Percentiles rank a stretch among this genome's conserved stretches.
Evolutionary conservation across 2,888 invertebrate genomes (phyloP).

Genomic region (Criorhina ranunculi): DNA sequence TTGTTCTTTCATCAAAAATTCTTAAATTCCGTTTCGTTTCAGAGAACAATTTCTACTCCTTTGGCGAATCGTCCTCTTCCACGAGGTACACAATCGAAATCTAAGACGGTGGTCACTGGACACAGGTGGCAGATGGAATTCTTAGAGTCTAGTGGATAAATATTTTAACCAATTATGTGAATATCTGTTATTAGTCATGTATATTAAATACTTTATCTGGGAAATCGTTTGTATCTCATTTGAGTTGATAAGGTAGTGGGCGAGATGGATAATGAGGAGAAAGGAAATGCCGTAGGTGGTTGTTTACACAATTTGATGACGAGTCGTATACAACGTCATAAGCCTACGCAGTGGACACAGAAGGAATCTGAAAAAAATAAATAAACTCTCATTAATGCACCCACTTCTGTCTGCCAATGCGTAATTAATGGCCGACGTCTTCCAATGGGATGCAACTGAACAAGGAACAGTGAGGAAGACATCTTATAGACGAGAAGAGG

Average conservation of each 20-base stretch:
- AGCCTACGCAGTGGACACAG: neutral
- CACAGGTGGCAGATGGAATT: neutral
- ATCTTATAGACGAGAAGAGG: too few relatives aligned
- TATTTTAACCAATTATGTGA: constrained; percentile 40
- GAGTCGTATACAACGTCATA: neutral
- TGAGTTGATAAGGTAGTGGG: neutral
- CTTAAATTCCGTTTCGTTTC: constrained; percentile 2
- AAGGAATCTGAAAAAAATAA: neutral
- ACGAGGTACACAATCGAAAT: constrained; percentile 63
- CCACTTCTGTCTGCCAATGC: neutral
- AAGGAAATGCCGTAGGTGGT: neutral
- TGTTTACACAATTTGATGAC: constrained; percentile 16
- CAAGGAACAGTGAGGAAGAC: too few relatives aligned
- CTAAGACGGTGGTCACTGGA: constrained; percentile 6
- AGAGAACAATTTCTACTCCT: constrained; percentile 73
- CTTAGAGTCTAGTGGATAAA: constrained; percentile 14
- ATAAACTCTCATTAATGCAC: neutral
- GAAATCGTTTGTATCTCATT: constrained; percentile 20
- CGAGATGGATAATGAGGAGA: neutral
- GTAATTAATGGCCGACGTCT: neutral
- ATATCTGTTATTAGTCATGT: constrained; percentile 54
- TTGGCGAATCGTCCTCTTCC: constrained; percentile 63
- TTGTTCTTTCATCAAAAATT: neutral
- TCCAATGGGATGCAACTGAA: neutral
- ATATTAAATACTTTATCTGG: constrained; percentile 64